Base-by-base conservation (phyloP, 2,797 vertebrate species). In the Diceros bicornis region DNA sequence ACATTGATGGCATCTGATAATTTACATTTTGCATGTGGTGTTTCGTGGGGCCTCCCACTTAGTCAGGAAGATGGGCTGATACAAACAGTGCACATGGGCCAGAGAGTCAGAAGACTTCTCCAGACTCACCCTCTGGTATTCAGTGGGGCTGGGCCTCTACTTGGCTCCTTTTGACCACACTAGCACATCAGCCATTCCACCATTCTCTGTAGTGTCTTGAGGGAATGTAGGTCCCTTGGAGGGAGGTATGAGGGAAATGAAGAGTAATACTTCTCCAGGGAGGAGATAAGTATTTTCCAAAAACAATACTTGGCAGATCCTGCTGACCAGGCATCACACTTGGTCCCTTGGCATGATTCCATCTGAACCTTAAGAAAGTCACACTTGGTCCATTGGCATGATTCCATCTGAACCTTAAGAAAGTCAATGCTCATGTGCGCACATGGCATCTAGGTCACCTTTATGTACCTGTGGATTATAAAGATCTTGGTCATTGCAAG, bases 371-470 rank as follows among this genome's bases (percentile, higher is more conserved):
- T 0, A 1, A 11, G 8, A 37, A 66, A 34, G 59, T 0, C 0
- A 4, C 37, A 37, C 37, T 37, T 37, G 37, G 7, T 23, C 25
- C 2, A 0, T 20, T 16, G 66, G 3, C 1, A 0, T 34, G 37
- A 7, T 25, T 3, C 34, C n/a, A 17, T 13, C 4, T 0, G 1
- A 18, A 1, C 6, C 6, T 27, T 0, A 1, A 11, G 8, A 37
- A 66, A 34, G 59, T 0, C 0, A 4, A 2, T 1, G 1, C 47
- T 55, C 20, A 3, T 0, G 0, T 0, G 21, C 1, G 0, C 1
- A 9, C 0, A 0, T 21, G n/a, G 17, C 1, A 9, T 20, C 37
- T 27, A 10, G 1, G 20, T 3, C 61, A 21, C n/a, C 0, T 11
- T 32, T 21, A 6, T 44, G 16, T 61, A 8, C 8, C 21, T 0